Percentiles rank a stretch among this genome's conserved stretches.
Conservation (phyloP, 1,140 invertebrate species). For the Thereuonema tuberculata region DNA sequence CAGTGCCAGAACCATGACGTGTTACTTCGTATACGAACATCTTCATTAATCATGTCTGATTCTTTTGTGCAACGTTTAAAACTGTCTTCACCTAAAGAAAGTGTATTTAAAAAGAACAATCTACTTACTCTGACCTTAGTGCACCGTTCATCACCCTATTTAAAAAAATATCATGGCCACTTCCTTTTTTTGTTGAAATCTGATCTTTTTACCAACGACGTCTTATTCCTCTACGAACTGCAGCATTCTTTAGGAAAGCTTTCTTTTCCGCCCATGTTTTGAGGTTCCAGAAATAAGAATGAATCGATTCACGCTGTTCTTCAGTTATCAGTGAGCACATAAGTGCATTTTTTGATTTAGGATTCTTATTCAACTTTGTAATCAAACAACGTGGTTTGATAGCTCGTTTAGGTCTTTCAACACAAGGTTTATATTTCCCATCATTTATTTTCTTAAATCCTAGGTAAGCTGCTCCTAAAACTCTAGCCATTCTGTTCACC, state of each 20-base stretch:
- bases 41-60: no score
- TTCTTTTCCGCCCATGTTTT: conserved; percentile 4
- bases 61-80: not conserved
- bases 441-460: no score
- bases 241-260: conserved; percentile 1
- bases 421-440: no score
- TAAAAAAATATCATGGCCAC: not conserved
- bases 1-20: not conserved
- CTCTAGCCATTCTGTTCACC: no score
- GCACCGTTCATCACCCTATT: not conserved
- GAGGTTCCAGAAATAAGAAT: not conserved
- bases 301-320: not conserved
- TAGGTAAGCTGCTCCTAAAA: no score
- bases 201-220: not conserved
- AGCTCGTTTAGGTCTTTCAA: no score
- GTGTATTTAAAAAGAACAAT: not conserved
- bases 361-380: no score
- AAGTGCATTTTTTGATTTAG: conserved; percentile 7
- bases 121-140: not conserved
- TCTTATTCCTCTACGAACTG: not conserved
- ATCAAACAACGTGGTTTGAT: no score
- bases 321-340: conserved; percentile 1
- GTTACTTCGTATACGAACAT: not conserved
- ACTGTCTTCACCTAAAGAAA: not conserved
- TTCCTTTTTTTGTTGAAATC: not conserved